These are phyloP conservation scores for Sceliomorpha sp. DNA, from an alignment of 2,888 invertebrate genomes.

Conservation along the genomic window DNA sequence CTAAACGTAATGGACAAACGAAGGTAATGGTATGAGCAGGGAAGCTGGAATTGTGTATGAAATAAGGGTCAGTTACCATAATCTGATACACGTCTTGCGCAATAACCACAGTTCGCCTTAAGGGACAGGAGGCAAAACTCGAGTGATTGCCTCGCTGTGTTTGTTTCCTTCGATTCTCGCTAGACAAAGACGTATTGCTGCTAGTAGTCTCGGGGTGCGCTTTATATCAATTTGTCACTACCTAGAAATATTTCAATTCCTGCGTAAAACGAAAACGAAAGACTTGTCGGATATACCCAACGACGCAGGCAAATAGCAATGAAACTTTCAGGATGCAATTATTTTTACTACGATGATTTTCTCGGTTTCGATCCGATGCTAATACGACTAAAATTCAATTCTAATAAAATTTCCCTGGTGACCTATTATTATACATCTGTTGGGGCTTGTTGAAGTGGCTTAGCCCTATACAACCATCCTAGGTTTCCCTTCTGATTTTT, in stretches of 20 bases:
- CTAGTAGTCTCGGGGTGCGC: conserved; percentile 9
- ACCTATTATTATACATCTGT: too few relatives aligned
- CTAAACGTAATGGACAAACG: too few relatives aligned
- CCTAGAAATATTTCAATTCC: conserved; percentile 24
- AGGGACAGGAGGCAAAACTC: conserved; percentile 15
- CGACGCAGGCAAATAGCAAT: too few relatives aligned
- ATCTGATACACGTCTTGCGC: conserved; percentile 24
- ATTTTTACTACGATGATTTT: too few relatives aligned
- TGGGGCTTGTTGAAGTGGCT: too few relatives aligned
- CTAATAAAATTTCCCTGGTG: too few relatives aligned
- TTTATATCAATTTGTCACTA: conserved; percentile 37
- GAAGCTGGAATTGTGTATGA: conserved; percentile 8
- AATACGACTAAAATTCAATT: too few relatives aligned
- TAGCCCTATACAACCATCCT: too few relatives aligned
- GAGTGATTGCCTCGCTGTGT: conserved; percentile 16
- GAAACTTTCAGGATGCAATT: too few relatives aligned
- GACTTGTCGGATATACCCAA: neutral
- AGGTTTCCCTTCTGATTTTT: too few relatives aligned
- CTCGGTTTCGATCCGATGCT: too few relatives aligned
- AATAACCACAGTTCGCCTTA: conserved; percentile 20
- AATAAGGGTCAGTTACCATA: conserved; percentile 20
- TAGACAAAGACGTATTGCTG: conserved; percentile 30
- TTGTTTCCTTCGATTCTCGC: conserved; percentile 17
- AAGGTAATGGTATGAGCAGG: too few relatives aligned
- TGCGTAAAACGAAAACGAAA: conserved; percentile 3